phyloP scores from a whole-genome alignment of 2,113 vertebrate genomes.

The Ivindomyrus marchei region DNA sequence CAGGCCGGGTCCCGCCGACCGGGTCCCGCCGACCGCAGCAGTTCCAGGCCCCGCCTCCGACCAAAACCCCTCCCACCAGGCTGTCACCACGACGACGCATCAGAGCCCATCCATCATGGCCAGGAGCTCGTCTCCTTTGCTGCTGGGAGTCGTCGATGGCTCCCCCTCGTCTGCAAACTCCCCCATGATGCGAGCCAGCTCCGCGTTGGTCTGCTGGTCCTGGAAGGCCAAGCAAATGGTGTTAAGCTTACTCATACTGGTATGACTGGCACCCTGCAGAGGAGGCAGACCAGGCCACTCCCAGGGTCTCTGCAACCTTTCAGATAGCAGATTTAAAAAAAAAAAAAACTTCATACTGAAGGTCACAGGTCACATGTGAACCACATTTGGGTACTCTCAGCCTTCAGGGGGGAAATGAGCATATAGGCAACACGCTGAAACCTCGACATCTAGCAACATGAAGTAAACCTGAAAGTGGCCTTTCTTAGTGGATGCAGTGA shows the following conservation, averaged over 20 bases:
- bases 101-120: conserved; percentile 91
- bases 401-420: background rate
- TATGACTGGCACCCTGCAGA: background rate
- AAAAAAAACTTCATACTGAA: background rate
- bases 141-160: conserved; percentile 52
- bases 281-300: background rate
- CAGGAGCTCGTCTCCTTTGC: conserved; percentile 84
- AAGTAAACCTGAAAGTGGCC: background rate
- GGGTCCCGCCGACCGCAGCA: conserved; percentile 12
- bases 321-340: background rate
- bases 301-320: background rate
- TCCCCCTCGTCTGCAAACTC: conserved; percentile 69
- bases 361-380: background rate
- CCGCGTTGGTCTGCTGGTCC: conserved; percentile 73
- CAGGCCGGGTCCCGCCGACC: conserved; percentile 22
- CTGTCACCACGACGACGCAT: conserved; percentile 30
- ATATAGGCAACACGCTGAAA: background rate
- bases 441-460: background rate
- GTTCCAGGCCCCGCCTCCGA: background rate
- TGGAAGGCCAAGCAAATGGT: conserved; percentile 45
- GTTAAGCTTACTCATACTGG: conserved; percentile 8
- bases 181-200: conserved; percentile 84
- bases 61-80: background rate
- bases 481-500: background rate
- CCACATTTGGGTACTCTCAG: background rate